Evolutionary conservation across 2,888 invertebrate genomes (phyloP), one percentile per base, ranked within the genome.

Genomic region (Mesorhabditis belari): DNA sequence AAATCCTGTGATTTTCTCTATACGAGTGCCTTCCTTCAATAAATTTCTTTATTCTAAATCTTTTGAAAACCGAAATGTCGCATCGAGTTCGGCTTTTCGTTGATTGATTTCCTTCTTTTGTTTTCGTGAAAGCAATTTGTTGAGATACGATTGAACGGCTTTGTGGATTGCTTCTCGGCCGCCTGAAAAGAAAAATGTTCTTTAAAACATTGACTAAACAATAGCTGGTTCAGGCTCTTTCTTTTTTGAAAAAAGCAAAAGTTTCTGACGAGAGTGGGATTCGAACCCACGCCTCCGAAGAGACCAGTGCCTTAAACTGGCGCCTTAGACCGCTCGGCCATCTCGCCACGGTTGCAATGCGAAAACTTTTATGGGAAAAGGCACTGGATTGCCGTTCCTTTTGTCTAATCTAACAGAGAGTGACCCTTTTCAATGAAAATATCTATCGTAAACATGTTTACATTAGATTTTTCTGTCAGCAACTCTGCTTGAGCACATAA

Each of bases 251-350:
- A n/a, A n/a, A n/a, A n/a, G 63, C 44, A 9, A 35, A 35, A 35
- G n/a, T 1, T 9, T 35, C 51, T 71, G 69, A 71, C 63, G 72
- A 70, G 70, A 72, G 72, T 72, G 72, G 72, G 72, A 68, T 71
- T 73, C 73, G 73, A 71, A 73, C 73, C 71, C 70, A 73, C 73
- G 71, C 73, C 73, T 69, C 73, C 73, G 71, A 60, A 85, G 88
- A 88, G 88, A 88, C 88, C 89, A 88, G 88, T 88, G 88, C 88
- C 88, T 89, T 88, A 89, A 89, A 89, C 88, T 88, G 88, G 88
- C 88, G 88, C 88, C 88, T 88, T 88, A 88, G 88, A 88, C 88
- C 88, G 88, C 88, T 88, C 88, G 88, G 88, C 88, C 88, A 88
- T 69, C 67, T 66, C 67, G 63, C 64, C 64, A 35, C n/a, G n/a